These are phyloP conservation scores for Brachypteracias leptosomus DNA, from an alignment of 2,113 vertebrate species.

Conservation along the genomic window DNA sequence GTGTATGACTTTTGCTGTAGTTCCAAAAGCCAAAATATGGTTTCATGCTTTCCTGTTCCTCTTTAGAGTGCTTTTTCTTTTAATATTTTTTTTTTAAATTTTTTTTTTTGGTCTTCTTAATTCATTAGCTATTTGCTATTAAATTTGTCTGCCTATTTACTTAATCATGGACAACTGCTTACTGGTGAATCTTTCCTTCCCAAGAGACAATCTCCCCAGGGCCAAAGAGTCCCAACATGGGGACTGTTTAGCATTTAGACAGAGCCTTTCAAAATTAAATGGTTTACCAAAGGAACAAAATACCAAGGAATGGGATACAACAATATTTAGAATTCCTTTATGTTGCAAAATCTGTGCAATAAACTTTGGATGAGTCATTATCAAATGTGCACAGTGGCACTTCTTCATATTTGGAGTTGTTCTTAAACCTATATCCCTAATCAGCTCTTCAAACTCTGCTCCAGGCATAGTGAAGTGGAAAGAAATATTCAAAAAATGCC, in stretches of 20 bases:
- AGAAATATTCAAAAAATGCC: background rate
- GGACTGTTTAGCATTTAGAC: background rate
- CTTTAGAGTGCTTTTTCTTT: background rate
- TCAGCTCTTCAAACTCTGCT: background rate
- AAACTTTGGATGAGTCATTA: background rate
- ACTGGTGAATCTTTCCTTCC: background rate
- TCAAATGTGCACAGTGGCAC: background rate
- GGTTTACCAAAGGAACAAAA: background rate
- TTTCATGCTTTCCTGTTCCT: slow-evolving; percentile 22
- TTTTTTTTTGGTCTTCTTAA: background rate
- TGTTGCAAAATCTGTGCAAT: background rate
- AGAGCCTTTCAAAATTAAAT: background rate
- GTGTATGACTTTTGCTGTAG: slow-evolving; percentile 3
- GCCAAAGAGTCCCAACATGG: background rate
- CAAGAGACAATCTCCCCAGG: background rate
- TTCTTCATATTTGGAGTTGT: background rate
- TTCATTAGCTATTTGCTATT: background rate
- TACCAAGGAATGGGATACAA: background rate
- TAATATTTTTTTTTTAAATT: too few species aligned
- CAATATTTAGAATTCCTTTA: background rate
- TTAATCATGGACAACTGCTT: background rate
- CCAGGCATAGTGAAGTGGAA: background rate
- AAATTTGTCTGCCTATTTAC: background rate
- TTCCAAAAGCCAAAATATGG: slow-evolving; percentile 10
- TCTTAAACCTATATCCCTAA: background rate